These are phyloP conservation scores for Neuroterus valhalla DNA, from an alignment of 1,140 invertebrate genomes.

Conservation along the genomic window DNA sequence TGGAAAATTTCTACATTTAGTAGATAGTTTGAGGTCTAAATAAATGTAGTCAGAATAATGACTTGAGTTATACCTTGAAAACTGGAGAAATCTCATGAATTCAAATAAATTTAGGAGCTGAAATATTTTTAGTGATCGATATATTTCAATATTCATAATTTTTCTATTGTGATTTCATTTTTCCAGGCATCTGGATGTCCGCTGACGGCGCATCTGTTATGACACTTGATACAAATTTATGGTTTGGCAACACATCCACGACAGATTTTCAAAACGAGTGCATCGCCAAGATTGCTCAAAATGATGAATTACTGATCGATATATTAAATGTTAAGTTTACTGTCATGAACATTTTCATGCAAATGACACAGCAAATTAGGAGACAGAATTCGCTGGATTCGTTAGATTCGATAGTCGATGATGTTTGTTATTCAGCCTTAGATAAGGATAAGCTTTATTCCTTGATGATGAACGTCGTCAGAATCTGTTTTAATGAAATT, in stretches of 20 bases:
- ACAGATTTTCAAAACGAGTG: neutral
- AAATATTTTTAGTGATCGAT: no score
- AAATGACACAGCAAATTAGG: neutral
- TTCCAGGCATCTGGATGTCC: constrained; percentile 3
- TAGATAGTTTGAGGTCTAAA: no score
- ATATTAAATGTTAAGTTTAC: constrained; percentile 1
- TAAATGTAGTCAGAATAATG: no score
- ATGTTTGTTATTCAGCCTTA: neutral
- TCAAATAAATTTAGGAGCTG: no score
- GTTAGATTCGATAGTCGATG: neutral
- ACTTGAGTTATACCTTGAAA: no score
- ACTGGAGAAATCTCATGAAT: no score
- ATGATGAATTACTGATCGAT: neutral
- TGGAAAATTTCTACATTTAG: no score
- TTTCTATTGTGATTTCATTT: neutral
- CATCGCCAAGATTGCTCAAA: neutral
- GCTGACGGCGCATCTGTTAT: neutral
- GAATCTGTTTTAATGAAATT: neutral
- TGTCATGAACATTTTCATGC: neutral
- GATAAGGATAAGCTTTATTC: neutral
- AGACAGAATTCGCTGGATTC: neutral
- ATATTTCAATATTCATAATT: no score
- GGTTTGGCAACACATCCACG: neutral
- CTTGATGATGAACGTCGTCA: neutral
- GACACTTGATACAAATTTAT: neutral